Evolutionary conservation across 2,888 invertebrate species (phyloP), one percentile per base, ranked within the genome.

Genomic region (Bimastos eiseni): DNA sequence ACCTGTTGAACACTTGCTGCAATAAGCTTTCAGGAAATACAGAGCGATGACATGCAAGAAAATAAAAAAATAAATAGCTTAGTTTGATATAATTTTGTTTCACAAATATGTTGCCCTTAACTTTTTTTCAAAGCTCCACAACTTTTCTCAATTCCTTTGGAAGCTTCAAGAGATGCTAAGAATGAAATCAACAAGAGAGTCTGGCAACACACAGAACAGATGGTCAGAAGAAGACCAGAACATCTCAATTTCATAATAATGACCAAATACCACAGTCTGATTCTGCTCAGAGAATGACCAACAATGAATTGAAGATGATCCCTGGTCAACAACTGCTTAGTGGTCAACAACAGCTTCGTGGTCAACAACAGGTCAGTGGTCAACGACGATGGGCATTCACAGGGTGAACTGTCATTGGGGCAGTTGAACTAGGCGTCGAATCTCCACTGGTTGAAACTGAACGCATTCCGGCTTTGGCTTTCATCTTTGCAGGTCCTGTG

Each of bases 351-450:
- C 70, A n/a, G n/a, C n/a, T n/a, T n/a, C n/a, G n/a, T n/a, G n/a
- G n/a, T n/a, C n/a, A n/a, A n/a, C 30, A n/a, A n/a, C 70, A n/a
- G 70, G 11, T n/a, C 8, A 70, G 70, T n/a, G n/a, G 70, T 70
- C 70, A 70, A n/a, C n/a, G 70, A 70, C 70, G 70, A 70, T 70
- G 70, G n/a, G 8, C 11, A n/a, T 70, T 70, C 30, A 17, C 70
- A 11, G 70, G 38, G n/a, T 89, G 41, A 37, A 89, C 17, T 33
- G 90, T 70, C 34, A 89, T 89, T 34, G 90, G 90, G 19, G 90
- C 90, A 38, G 90, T 90, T 33, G 90, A 90, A 49, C 90, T 44
- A 15, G 90, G 90, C 0, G 90, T 90, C n/a, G 90, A 90, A 38
- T 83, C 90, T 30, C 90, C 90, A 49, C 90, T 90, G 84, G 30